A percentile compares a stretch with the other conserved stretches of the same genome.
Evolutionary conservation across 2,888 invertebrate species (phyloP).

Genomic region (Geotrupes spiniger): DNA sequence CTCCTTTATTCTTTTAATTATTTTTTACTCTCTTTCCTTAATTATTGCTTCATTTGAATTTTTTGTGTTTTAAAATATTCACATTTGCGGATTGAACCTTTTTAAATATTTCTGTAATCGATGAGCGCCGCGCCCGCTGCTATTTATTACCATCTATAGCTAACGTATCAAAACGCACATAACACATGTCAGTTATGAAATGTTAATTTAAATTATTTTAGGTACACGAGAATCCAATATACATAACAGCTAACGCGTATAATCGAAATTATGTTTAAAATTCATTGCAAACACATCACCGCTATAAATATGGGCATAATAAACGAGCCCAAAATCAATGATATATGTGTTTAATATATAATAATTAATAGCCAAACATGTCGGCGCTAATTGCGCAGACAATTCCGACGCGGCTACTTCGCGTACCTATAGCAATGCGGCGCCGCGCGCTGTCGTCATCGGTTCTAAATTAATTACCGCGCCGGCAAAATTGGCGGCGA

Average conservation of each 20-base stretch:
- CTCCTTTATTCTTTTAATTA: too few species aligned
- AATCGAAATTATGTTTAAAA: constrained; percentile 1
- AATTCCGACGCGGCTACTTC: neutral
- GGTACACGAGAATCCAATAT: constrained; percentile 1
- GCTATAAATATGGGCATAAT: neutral
- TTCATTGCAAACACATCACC: constrained; percentile 5
- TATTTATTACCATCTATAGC: too few species aligned
- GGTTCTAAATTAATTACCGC: constrained; percentile 7
- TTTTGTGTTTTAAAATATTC: too few species aligned
- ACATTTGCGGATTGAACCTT: too few species aligned
- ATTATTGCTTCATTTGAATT: too few species aligned
- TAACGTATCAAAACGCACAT: too few species aligned
- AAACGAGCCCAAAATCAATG: constrained; percentile 7
- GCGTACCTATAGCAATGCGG: neutral
- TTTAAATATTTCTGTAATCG: too few species aligned
- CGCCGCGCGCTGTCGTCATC: neutral
- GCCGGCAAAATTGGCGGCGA: neutral
- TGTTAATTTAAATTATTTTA: too few species aligned
- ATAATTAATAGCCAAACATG: constrained; percentile 3
- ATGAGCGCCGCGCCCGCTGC: too few species aligned
- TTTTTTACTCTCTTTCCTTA: too few species aligned
- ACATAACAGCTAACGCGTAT: neutral
- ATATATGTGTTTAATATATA: constrained; percentile 7
- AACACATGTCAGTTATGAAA: too few species aligned
- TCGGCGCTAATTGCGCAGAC: constrained; percentile 1